phyloP scores from a whole-genome alignment of 1,140 invertebrate genomes.

The Planococcus citri region DNA sequence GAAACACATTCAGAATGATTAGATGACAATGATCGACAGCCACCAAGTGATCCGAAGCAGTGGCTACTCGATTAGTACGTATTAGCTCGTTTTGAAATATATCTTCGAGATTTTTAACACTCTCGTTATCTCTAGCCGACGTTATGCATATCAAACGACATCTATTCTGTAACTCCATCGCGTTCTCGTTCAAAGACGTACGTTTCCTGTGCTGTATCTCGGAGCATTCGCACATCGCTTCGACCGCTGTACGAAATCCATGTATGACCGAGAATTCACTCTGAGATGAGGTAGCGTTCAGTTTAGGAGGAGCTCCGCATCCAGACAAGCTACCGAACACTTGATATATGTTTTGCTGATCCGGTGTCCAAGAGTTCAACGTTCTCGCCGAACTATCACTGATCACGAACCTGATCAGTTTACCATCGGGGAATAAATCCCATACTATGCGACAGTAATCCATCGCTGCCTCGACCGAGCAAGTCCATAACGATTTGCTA shows the following conservation, averaged over 20 bases:
- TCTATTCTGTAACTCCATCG: conserved; percentile 42
- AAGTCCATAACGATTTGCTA: conserved; percentile 87
- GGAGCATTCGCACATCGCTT: conserved; percentile 68
- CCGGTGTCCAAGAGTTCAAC: conserved; percentile 64
- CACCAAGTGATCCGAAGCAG: conserved; percentile 48
- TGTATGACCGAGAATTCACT: conserved; percentile 63
- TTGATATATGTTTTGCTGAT: conserved; percentile 71
- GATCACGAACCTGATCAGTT: conserved; percentile 71
- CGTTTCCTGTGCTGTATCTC: conserved; percentile 43
- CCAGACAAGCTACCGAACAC: conserved; percentile 49
- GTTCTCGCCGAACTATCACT: conserved; percentile 65
- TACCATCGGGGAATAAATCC: conserved; percentile 82
- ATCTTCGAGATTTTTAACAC: conserved; percentile 69
- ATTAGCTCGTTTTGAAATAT: conserved; percentile 65
- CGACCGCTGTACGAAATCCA: conserved; percentile 73
- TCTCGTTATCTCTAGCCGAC: conserved; percentile 66
- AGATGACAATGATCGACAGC: conserved; percentile 75
- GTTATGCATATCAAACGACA: conserved; percentile 82
- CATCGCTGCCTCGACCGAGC: conserved; percentile 79
- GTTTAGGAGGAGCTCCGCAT: conserved; percentile 51
- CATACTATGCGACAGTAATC: conserved; percentile 93
- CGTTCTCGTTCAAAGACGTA: conserved; percentile 4
- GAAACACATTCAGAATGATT: conserved; percentile 75
- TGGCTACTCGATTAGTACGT: conserved; percentile 64
- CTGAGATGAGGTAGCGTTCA: conserved; percentile 31